Evolutionary conservation across 1,140 invertebrate genomes (phyloP).

Genomic region (Bombus confusus): DNA sequence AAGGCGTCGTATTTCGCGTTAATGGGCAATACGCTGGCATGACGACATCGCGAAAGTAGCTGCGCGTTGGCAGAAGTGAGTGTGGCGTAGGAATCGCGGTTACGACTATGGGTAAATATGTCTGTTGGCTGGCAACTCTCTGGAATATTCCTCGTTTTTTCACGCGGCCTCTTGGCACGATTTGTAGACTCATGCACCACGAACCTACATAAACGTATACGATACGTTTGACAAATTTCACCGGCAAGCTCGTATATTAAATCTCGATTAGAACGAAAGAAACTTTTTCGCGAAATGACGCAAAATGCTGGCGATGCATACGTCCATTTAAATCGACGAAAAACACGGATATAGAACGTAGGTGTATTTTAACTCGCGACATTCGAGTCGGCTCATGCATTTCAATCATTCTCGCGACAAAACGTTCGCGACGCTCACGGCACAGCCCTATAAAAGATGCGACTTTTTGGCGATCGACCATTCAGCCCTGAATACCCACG

Average conservation of each 20-base stretch:
- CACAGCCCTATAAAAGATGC: conserved; percentile 17
- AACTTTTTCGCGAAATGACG: not conserved
- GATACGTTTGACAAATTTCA: not conserved
- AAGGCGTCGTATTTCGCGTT: conserved; percentile 50
- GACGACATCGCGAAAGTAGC: conserved; percentile 63
- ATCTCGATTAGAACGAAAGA: not conserved
- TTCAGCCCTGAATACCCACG: not conserved
- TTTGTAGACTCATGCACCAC: not conserved
- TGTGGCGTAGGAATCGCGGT: conserved; percentile 46
- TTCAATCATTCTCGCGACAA: conserved; percentile 31
- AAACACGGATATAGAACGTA: not conserved
- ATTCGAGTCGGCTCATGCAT: not conserved
- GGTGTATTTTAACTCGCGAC: not conserved
- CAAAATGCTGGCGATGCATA: not conserved
- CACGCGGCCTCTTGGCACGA: conserved; percentile 14
- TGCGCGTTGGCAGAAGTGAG: conserved; percentile 58
- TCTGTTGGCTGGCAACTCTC: conserved; percentile 7
- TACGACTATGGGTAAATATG: conserved; percentile 55
- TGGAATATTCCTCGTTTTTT: conserved; percentile 47
- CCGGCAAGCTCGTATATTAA: not conserved
- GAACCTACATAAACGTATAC: too few species aligned
- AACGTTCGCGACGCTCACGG: conserved; percentile 1
- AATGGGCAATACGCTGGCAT: conserved; percentile 52
- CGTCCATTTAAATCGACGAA: not conserved
- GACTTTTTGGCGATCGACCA: conserved; percentile 39